Percentiles rank a stretch among this genome's conserved stretches.
These are phyloP conservation scores for Anarhynchus alexandrinus DNA, from an alignment of 2,113 vertebrate genomes.

Conservation along the genomic window DNA sequence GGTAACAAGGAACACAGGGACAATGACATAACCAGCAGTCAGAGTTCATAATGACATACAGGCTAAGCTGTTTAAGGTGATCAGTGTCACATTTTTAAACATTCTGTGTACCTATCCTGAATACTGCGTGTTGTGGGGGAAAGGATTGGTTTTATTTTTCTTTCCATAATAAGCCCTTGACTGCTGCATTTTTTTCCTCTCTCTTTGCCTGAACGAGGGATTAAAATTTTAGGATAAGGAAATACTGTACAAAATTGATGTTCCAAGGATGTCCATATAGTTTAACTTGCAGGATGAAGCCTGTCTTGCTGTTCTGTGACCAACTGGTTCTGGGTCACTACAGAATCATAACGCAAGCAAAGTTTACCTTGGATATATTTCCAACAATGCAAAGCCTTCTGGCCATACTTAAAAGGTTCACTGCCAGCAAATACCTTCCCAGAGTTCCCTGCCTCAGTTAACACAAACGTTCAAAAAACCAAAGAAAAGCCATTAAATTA, in stretches of 20 bases:
- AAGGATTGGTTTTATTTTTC: not conserved
- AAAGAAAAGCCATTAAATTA: not conserved
- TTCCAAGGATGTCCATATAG: not conserved
- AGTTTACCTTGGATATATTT: not conserved
- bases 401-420: not conserved
- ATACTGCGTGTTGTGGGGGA: not conserved
- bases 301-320: not conserved
- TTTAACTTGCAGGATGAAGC: not conserved
- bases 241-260: not conserved
- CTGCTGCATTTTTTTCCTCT: not conserved
- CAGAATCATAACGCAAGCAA: not conserved
- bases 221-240: not conserved
- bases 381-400: not conserved
- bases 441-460: not conserved
- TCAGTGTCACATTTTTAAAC: not conserved
- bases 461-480: not conserved
- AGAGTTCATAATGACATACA: not conserved
- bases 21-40: not conserved
- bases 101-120: not conserved
- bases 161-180: not conserved
- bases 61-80: not conserved
- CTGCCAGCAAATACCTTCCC: not conserved
- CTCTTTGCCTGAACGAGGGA: not conserved
- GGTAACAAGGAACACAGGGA: not conserved
- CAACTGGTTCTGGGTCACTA: not conserved